phyloP scores from a whole-genome alignment of 92 coral and sea anemone species.

The Plumapathes pennacea region DNA sequence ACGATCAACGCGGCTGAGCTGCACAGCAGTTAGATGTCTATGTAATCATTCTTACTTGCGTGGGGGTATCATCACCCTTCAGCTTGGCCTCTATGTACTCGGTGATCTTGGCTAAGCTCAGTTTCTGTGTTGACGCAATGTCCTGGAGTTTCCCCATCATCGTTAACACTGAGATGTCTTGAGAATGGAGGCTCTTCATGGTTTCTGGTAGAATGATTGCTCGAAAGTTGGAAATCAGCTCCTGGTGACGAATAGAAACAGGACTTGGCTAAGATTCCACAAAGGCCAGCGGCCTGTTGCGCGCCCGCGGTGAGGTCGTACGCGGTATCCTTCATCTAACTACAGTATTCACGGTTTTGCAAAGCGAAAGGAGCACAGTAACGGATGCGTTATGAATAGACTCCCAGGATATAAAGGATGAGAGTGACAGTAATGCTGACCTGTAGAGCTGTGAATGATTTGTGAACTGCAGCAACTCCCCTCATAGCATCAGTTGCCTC shows the following conservation, averaged over 20 bases:
- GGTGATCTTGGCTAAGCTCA: slow-evolving; percentile 33
- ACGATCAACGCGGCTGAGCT: no score
- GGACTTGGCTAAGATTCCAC: no score
- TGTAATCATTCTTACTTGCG: no score
- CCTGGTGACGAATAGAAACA: slow-evolving; percentile 56
- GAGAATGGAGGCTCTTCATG: slow-evolving; percentile 73
- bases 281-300: no score
- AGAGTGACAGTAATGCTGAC: no score
- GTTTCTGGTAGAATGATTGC: slow-evolving; percentile 97
- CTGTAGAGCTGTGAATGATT: slow-evolving; percentile 84
- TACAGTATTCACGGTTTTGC: no score
- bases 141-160: slow-evolving; percentile 71
- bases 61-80: slow-evolving; percentile 10
- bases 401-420: no score
- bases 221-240: slow-evolving; percentile 93
- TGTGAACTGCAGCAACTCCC: slow-evolving; percentile 72
- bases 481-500: slow-evolving; percentile 58
- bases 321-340: no score
- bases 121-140: slow-evolving; percentile 43
- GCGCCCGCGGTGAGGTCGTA: no score
- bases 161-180: slow-evolving; percentile 72
- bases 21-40: no score
- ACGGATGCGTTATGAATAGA: no score
- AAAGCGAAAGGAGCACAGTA: no score
- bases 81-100: slow-evolving; percentile 44